Conservation (phyloP, 1,140 invertebrate species). For the Bursaphelenchus mucronatus region DNA sequence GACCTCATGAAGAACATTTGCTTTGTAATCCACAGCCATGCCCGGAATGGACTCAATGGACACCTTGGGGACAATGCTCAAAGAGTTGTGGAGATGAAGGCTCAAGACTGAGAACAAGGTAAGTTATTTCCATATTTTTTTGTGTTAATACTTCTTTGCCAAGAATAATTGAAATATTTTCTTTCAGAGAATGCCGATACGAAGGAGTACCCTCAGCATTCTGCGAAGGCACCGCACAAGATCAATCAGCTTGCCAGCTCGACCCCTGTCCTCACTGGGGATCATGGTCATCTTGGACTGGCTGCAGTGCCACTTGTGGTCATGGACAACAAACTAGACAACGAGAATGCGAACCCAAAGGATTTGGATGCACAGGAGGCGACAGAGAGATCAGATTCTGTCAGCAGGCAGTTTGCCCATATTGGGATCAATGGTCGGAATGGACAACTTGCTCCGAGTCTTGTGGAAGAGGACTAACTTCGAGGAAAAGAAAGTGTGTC, state of each 20-base stretch:
- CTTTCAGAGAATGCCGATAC: constrained; percentile 30
- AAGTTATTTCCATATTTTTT: not conserved
- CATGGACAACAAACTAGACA: constrained; percentile 46
- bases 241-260: constrained; percentile 35
- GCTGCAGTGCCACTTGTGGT: constrained; percentile 42
- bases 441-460: constrained; percentile 32
- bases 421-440: constrained; percentile 36
- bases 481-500: constrained; percentile 25
- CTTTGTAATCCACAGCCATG: constrained; percentile 31
- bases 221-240: constrained; percentile 34
- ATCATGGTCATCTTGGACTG: constrained; percentile 29
- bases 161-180: constrained; percentile 8
- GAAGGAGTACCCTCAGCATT: constrained; percentile 29
- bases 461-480: constrained; percentile 30
- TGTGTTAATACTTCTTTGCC: not conserved
- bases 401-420: constrained; percentile 40
- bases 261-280: constrained; percentile 38
- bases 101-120: constrained; percentile 22
- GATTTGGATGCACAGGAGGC: constrained; percentile 32
- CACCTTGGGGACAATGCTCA: constrained; percentile 13
- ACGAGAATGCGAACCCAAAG: constrained; percentile 31
- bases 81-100: constrained; percentile 28
- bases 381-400: constrained; percentile 37
- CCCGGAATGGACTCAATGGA: constrained; percentile 28
- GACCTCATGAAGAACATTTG: constrained; percentile 28